A percentile compares a stretch with the other conserved stretches of the same genome.
These are phyloP conservation scores for Dermatophagoides farinae DNA, from an alignment of 1,140 invertebrate species.

Conservation along the genomic window DNA sequence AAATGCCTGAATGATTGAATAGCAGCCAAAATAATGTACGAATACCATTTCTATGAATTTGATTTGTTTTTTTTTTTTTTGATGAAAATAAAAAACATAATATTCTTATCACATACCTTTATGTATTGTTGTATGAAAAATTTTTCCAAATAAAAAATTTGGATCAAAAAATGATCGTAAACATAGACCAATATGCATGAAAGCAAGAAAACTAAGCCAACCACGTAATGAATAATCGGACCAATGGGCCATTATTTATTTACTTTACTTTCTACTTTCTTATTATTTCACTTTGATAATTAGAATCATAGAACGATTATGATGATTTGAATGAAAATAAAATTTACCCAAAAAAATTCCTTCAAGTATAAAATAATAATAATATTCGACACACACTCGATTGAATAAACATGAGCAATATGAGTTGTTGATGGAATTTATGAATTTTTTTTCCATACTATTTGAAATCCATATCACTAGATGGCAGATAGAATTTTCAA, in stretches of 20 bases:
- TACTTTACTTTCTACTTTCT: neutral
- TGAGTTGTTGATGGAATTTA: too few species aligned
- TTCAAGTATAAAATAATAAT: too few species aligned
- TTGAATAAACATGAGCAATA: too few species aligned
- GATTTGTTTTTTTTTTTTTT: neutral
- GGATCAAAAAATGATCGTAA: constrained; percentile 4
- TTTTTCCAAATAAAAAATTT: neutral
- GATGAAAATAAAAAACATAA: too few species aligned
- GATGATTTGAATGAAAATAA: too few species aligned
- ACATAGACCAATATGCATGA: constrained; percentile 10
- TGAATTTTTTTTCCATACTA: too few species aligned
- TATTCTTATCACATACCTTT: neutral
- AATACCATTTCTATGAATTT: neutral
- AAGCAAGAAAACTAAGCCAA: constrained; percentile 9
- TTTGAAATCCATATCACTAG: too few species aligned
- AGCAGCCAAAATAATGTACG: neutral
- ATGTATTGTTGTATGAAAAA: neutral
- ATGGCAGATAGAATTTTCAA: too few species aligned
- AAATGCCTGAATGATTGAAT: neutral
- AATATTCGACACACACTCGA: too few species aligned
- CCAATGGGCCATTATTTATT: constrained; percentile 8
- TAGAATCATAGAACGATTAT: too few species aligned
- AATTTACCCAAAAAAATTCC: too few species aligned
- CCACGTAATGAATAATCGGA: constrained; percentile 10
- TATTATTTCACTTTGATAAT: neutral